phyloP scores from a whole-genome alignment of 2,797 vertebrate genomes.

The Merluccius polli region DNA sequence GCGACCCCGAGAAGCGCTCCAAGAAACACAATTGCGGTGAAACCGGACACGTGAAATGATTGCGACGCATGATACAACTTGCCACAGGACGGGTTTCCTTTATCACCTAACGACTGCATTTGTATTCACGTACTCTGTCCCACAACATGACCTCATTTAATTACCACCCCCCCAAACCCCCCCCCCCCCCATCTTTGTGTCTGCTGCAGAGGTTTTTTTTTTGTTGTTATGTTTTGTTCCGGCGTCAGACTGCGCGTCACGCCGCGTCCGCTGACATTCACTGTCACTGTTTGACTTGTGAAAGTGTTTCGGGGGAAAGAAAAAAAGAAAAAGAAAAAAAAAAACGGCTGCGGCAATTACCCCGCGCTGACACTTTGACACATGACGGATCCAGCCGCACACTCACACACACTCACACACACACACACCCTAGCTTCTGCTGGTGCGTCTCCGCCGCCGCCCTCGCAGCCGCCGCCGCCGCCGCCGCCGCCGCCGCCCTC shows the following conservation, averaged over 20 bases:
- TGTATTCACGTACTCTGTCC: constrained; percentile 20
- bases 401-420: constrained; percentile 35
- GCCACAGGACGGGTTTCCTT: constrained; percentile 34
- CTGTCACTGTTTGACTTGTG: constrained; percentile 24
- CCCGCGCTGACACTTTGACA: background rate
- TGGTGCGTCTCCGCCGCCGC: constrained; percentile 33
- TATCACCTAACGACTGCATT: constrained; percentile 12
- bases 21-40: constrained; percentile 31
- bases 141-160: constrained; percentile 43
- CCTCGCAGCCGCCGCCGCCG: constrained; percentile 37
- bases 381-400: constrained; percentile 43
- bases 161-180: constrained; percentile 18
- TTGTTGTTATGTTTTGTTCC: background rate
- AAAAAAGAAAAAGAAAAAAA: constrained; percentile 21
- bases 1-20: constrained; percentile 8
- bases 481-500: constrained; percentile 11
- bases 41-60: constrained; percentile 35
- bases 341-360: background rate
- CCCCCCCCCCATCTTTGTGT: constrained; percentile 28
- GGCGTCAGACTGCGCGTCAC: background rate
- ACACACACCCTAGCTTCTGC: constrained; percentile 36
- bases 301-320: background rate
- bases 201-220: constrained; percentile 19
- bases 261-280: background rate
- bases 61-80: constrained; percentile 21